A percentile compares a stretch with the other conserved stretches of the same genome.
Conservation (phyloP, 2,888 invertebrate species). For the Pristionchus entomophagus region DNA sequence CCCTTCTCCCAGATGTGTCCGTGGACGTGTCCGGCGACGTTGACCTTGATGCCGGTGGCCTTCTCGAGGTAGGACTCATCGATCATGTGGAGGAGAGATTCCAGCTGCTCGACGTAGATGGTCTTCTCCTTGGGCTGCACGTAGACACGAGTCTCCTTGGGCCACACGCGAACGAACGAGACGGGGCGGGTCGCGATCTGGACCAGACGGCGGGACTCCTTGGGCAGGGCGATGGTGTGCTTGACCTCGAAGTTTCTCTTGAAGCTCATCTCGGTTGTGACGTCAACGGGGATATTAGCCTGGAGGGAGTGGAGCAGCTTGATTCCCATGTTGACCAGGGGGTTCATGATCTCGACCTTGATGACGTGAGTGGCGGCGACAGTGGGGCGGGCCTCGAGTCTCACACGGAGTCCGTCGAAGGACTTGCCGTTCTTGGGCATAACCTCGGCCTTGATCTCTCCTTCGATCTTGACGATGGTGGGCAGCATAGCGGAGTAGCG, state of each 20-base stretch:
- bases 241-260: conserved; percentile 54
- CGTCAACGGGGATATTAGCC: conserved; percentile 63
- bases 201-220: conserved; percentile 55
- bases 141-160: conserved; percentile 57
- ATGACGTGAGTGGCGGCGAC: conserved; percentile 53
- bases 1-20: conserved; percentile 53
- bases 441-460: conserved; percentile 34
- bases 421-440: too few relatives aligned
- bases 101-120: conserved; percentile 57
- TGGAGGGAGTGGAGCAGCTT: conserved; percentile 60
- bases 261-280: conserved; percentile 48
- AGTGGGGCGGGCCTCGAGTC: conserved; percentile 47
- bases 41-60: conserved; percentile 56
- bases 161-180: conserved; percentile 61
- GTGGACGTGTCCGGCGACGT: conserved; percentile 55
- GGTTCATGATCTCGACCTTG: conserved; percentile 60
- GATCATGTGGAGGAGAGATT: conserved; percentile 51
- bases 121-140: conserved; percentile 66
- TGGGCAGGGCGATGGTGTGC: conserved; percentile 52
- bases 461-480: conserved; percentile 51
- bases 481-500: conserved; percentile 55
- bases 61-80: conserved; percentile 51
- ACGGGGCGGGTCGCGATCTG: conserved; percentile 65
- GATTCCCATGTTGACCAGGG: conserved; percentile 64
- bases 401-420: conserved; percentile 48